Base-by-base conservation (phyloP, 2,797 vertebrate species). In the Eleutherodactylus coqui region DNA sequence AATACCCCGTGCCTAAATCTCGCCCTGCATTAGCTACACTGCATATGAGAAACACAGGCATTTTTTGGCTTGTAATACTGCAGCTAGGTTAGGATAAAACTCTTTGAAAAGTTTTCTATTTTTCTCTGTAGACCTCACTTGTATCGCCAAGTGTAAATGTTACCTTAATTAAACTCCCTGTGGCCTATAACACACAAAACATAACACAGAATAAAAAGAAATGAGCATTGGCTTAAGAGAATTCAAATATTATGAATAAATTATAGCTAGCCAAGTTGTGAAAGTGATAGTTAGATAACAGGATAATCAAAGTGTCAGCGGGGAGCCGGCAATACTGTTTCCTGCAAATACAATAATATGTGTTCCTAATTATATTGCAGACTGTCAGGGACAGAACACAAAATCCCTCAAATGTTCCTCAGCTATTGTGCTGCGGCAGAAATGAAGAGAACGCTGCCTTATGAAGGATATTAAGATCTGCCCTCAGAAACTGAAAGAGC, bases 231-330 rank as follows among this genome's bases (percentile, higher is more conserved):
- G 85, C 53, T 76, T 77, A 67, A 55, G 34, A 82, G 38, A 83
- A 77, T 32, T 78, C 80, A 86, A 83, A 86, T 83, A 86, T 78
- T 86, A 83, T 86, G 79, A 86, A 86, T 86, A 86, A 82, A 83
- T 86, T 64, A 86, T 73, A 58, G 47, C 36, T 67, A 69, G 47
- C 45, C 62, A 72, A 87, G 81, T 73, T 72, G 73, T 72, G 73
- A 82, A 86, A 77, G 85, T 76, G 77, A 86, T n/a, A 86, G 75
- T 87, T 83, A 83, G 58, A 87, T 83, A 83, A 87, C 80, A 58
- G 75, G 75, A 87, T 87, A 87, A 87, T 87, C 80, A 87, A 83
- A 83, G 75, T 73, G 73, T 62, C 81, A 87, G 85, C 85, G 21
- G 80, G 85, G 75, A 83, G 49, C 32, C 51, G 27, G 81, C 75